Base-by-base conservation (phyloP, 1,140 invertebrate genomes). In the Papilio xuthus region DNA sequence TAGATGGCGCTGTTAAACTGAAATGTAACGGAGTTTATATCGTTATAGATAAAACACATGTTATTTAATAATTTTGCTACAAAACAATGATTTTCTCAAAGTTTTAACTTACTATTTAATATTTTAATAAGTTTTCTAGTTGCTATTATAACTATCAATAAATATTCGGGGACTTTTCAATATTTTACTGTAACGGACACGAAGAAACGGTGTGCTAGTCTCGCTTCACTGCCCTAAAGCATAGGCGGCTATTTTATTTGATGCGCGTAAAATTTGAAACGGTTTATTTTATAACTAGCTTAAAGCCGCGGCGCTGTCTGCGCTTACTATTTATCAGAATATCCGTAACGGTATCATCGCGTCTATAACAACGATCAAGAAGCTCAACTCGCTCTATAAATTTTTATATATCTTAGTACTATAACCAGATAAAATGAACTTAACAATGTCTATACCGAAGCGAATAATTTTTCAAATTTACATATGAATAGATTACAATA, bases 211-310 rank as follows among this genome's bases (percentile, higher is more conserved):
- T 12, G 60, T 67, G 26, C 60, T 67, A 67, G 60, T 67, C 26
- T 67, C 60, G 60, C 60, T 67, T 28, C 60, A 67, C 12, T 67
- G 26, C 60, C 60, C 13, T 67, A 67, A 67, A 67, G 60, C 60
- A 67, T 26, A 67, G 60, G 26, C 60, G 56, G 56, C 8, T 63
- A 67, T 67, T 13, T 67, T 67, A 67, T 67, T 67, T 67, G 60
- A 67, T 67, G 60, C 60, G 60, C 60, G 60, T 67, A 67, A 67
- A 67, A 67, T 67, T 67, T 67, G 60, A 67, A 67, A 67, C 60
- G 60, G 60, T 67, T 67, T 28, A 67, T 67, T 67, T 67, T 67
- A 32, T 28, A 63, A 67, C 60, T 67, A 67, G 60, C 60, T 67
- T 67, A 67, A 10, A 28, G 60, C 60, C 60, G 60, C 60, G 60